Percentiles rank a stretch among this genome's conserved stretches.
These are phyloP conservation scores for Haemorhous mexicanus DNA, from an alignment of 2,113 vertebrate genomes.

Conservation along the genomic window DNA sequence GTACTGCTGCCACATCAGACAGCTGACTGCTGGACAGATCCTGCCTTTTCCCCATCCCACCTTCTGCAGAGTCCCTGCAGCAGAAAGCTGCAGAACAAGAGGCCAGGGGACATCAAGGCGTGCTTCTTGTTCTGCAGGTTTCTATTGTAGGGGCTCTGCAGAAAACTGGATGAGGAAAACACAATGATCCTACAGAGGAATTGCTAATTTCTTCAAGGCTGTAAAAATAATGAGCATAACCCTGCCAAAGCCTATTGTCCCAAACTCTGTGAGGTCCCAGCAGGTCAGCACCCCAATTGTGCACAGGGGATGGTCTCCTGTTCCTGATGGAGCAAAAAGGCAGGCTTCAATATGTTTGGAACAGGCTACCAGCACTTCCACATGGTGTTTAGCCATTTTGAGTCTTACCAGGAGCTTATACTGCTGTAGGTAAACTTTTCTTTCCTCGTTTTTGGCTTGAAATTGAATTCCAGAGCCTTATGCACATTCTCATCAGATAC, in stretches of 20 bases:
- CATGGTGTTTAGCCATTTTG: neutral
- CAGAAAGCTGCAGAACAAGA: neutral
- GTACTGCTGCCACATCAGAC: neutral
- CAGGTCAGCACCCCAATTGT: neutral
- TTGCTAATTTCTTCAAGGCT: neutral
- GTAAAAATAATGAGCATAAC: neutral
- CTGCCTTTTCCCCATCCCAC: neutral
- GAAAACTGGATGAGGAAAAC: neutral
- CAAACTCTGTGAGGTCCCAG: rapidly evolving
- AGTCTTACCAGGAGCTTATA: neutral
- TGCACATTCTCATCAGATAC: neutral
- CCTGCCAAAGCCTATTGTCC: neutral
- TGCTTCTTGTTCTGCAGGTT: neutral
- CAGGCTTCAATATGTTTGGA: neutral
- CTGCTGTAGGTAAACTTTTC: neutral
- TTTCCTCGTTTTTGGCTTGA: neutral
- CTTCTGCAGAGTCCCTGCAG: neutral
- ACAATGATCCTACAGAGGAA: neutral
- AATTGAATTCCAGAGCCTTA: neutral
- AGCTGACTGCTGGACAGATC: neutral
- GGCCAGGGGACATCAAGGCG: too few relatives aligned
- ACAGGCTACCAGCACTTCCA: neutral
- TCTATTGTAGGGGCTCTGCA: neutral
- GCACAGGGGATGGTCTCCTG: neutral
- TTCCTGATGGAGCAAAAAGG: neutral